Percentiles rank a stretch among this genome's conserved stretches.
Evolutionary conservation across 2,888 invertebrate species (phyloP).

Genomic region (Gymnoscelis rufifasciata): DNA sequence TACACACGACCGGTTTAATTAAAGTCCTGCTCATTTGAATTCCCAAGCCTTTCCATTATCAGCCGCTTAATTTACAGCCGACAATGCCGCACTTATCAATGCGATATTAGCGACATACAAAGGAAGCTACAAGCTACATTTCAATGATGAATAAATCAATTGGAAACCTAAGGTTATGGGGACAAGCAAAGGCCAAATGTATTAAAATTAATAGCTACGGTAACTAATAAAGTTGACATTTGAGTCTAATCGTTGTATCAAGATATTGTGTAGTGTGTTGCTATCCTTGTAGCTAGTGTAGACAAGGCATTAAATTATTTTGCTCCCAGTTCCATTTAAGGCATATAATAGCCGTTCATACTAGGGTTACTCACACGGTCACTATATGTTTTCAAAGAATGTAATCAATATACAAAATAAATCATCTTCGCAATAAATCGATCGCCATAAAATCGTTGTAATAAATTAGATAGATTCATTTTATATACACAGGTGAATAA

Average conservation of each 20-base stretch:
- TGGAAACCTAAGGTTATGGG: constrained; percentile 13
- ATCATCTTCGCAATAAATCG: too few species aligned
- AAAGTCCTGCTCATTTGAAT: constrained; percentile 4
- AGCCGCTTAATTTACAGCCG: constrained; percentile 2
- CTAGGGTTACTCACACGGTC: too few species aligned
- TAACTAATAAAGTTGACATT: constrained; percentile 20
- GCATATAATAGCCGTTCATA: too few species aligned
- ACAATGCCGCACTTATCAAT: not conserved
- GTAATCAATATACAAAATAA: too few species aligned
- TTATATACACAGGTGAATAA: too few species aligned
- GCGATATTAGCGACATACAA: constrained; percentile 13
- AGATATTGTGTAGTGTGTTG: not conserved
- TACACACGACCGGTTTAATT: too few species aligned
- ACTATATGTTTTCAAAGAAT: too few species aligned
- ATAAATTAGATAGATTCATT: too few species aligned
- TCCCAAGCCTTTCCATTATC: not conserved
- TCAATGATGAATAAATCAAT: constrained; percentile 22
- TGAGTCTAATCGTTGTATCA: not conserved
- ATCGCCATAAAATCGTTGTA: too few species aligned
- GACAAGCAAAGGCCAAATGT: constrained; percentile 18
- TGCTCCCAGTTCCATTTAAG: too few species aligned
- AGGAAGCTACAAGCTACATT: constrained; percentile 11
- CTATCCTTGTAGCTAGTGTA: too few species aligned
- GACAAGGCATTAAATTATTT: too few species aligned
- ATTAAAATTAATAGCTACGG: constrained; percentile 12